A percentile compares a stretch with the other conserved stretches of the same genome.
These are phyloP conservation scores for Synergus japonicus DNA, from an alignment of 2,888 invertebrate species.

Conservation along the genomic window DNA sequence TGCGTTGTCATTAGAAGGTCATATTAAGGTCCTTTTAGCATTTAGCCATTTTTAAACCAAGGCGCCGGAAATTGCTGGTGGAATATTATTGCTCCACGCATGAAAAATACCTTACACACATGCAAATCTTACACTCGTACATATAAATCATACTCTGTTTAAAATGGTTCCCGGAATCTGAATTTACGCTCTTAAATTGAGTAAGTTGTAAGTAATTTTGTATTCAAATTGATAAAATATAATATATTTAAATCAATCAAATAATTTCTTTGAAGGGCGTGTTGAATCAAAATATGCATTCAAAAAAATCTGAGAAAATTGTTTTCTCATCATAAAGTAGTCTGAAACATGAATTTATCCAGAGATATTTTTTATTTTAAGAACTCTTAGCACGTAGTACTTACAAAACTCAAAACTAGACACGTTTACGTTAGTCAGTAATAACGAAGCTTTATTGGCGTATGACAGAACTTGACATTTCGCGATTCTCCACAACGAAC, in stretches of 20 bases:
- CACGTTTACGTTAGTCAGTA: background rate
- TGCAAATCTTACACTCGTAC: background rate
- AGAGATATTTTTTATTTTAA: background rate
- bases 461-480: conserved; percentile 7
- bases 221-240: too few relatives aligned
- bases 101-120: conserved; percentile 12
- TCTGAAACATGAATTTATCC: background rate
- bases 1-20: conserved; percentile 52
- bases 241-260: too few relatives aligned
- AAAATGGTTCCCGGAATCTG: background rate
- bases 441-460: conserved; percentile 7
- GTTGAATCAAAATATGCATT: too few relatives aligned
- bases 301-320: too few relatives aligned
- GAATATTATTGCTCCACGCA: conserved; percentile 4
- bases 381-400: background rate
- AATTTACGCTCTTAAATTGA: background rate
- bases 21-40: conserved; percentile 10
- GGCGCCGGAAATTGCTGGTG: background rate
- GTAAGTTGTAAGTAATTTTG: too few relatives aligned
- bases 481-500: background rate
- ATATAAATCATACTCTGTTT: background rate
- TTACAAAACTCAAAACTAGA: background rate
- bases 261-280: too few relatives aligned
- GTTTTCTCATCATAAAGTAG: too few relatives aligned
- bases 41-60: background rate